A percentile compares a stretch with the other conserved stretches of the same genome.
These are phyloP conservation scores for Carassius auratus DNA, from an alignment of 2,113 vertebrate species.

Conservation along the genomic window DNA sequence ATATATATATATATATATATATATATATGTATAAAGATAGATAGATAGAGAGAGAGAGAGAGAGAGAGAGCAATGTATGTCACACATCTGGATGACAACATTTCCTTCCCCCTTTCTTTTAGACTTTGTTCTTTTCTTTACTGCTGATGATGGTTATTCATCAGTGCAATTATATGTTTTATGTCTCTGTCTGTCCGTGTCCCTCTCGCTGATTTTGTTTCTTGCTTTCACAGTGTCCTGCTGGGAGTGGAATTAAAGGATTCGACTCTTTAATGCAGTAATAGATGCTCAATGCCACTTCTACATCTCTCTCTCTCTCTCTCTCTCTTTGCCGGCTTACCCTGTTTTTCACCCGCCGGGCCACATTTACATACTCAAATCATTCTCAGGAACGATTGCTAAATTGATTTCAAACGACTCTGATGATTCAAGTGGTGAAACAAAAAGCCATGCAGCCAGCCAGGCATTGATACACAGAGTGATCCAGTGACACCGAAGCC, in stretches of 20 bases:
- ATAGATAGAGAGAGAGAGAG: too few species aligned
- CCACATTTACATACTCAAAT: constrained; percentile 76
- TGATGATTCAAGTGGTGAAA: constrained; percentile 77
- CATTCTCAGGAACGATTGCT: constrained; percentile 70
- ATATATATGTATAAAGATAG: too few species aligned
- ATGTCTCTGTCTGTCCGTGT: constrained; percentile 51
- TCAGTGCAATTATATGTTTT: constrained; percentile 43
- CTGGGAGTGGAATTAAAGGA: constrained; percentile 64
- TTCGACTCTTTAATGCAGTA: constrained; percentile 65
- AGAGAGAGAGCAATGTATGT: too few species aligned
- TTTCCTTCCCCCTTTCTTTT: not conserved
- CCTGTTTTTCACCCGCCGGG: constrained; percentile 22
- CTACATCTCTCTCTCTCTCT: constrained; percentile 16
- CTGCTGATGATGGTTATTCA: constrained; percentile 24
- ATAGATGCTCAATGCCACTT: constrained; percentile 56
- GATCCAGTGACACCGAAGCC: constrained; percentile 60
- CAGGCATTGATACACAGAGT: constrained; percentile 62
- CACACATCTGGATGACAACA: too few species aligned
- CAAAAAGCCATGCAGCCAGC: constrained; percentile 59
- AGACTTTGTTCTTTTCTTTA: constrained; percentile 51
- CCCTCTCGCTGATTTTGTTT: constrained; percentile 55
- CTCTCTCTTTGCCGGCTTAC: constrained; percentile 36
- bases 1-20: too few species aligned
- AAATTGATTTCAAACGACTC: constrained; percentile 76
- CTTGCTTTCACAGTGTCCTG: constrained; percentile 58